A percentile compares a stretch with the other conserved stretches of the same genome.
phyloP scores from a whole-genome alignment of 2,888 invertebrate genomes.

The Helicoverpa assulta region DNA sequence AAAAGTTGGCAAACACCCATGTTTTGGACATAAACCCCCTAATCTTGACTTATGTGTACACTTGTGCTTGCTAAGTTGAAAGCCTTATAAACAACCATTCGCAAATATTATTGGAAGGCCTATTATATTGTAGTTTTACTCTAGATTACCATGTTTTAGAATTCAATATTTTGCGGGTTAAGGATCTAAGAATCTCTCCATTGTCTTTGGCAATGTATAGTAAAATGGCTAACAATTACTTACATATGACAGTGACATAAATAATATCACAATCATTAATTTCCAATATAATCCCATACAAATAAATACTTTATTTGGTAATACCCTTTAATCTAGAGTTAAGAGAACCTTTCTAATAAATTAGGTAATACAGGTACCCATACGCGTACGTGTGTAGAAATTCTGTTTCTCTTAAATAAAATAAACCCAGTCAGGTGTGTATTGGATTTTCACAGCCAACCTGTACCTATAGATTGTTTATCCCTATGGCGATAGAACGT shows the following conservation, averaged over 20 bases:
- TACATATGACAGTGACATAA: background rate
- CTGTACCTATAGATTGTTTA: slow-evolving; percentile 38
- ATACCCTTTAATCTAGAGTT: slow-evolving; percentile 15
- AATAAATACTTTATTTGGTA: background rate
- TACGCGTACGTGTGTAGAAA: slow-evolving; percentile 9
- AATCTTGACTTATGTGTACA: slow-evolving; percentile 67
- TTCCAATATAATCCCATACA: slow-evolving; percentile 6
- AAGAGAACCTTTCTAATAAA: slow-evolving; percentile 38
- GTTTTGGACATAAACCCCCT: slow-evolving; percentile 51
- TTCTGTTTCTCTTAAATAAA: slow-evolving; percentile 17
- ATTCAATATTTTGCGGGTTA: no score
- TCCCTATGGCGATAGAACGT: slow-evolving; percentile 22
- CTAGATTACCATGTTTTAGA: background rate
- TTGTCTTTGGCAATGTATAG: no score
- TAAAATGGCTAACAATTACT: background rate
- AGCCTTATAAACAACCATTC: slow-evolving; percentile 26
- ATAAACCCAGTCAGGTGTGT: slow-evolving; percentile 33
- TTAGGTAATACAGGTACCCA: slow-evolving; percentile 12
- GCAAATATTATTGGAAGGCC: slow-evolving; percentile 12
- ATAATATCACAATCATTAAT: slow-evolving; percentile 5
- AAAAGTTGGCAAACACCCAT: slow-evolving; percentile 65
- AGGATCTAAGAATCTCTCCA: background rate
- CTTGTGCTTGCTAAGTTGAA: slow-evolving; percentile 38
- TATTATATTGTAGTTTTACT: slow-evolving; percentile 14
- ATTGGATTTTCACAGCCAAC: slow-evolving; percentile 28